Evolutionary conservation across 92 coral and sea anemone genomes (phyloP), one percentile per base, ranked within the genome.

Genomic region (Bergia puertoricense): DNA sequence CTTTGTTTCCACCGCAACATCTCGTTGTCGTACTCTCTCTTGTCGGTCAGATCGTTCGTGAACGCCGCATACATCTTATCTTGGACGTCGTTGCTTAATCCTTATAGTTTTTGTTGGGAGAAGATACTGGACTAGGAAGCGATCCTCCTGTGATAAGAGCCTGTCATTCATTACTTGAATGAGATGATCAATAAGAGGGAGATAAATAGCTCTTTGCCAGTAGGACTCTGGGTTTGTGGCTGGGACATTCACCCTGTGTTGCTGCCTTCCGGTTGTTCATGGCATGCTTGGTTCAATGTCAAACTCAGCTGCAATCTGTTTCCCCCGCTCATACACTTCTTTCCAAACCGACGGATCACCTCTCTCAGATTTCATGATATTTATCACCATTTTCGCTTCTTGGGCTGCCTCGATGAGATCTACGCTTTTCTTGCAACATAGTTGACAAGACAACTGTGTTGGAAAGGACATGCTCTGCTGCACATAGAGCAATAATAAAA

Each of bases 1-100:
- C 80, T n/a, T 85, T 74, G 88, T 73, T 74, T 85, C 88, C 80
- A 85, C 57, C 80, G 77, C 76, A 85, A 43, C 59, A 67, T 85
- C 62, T 44, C 62, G 36, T 67, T 85, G 11, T 85, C 57, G 77
- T 85, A 68, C 77, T 85, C 62, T 85, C 79, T 85, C 59, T 85
- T 85, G 77, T 85, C 46, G 40, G 45, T 69, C 56, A 85, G 81
- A 85, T 85, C 80, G 0, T 38, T 46, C 67, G 51, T 46, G 74
- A 65, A 82, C 86, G 77, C 46, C 51, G 16, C 87, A 67, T 83
- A 83, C 41, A 37, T 69, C 75, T 83, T 83, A 83, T 48, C 87
- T 69, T 43, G 87, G 76, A 83, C 86, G 46, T 83, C 50, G 87
- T 67, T 66, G 50, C 36, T 67, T 59, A 83, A 83, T 68, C 76